Base-by-base conservation (phyloP, 2,797 vertebrate species). In the Neosilurus hyrtlii region DNA sequence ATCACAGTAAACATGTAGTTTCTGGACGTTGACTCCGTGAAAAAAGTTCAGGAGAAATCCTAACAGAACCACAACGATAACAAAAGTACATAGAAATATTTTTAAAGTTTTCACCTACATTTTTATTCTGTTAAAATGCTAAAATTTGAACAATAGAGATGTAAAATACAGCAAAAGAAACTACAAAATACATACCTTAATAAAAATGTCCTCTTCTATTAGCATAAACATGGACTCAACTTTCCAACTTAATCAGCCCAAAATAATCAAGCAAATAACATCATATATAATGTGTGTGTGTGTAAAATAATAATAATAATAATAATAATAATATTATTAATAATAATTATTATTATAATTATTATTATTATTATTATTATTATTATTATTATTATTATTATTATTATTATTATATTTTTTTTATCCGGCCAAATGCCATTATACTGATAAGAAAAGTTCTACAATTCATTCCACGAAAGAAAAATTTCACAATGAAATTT, bases 1-100 rank as follows among this genome's bases (percentile, higher is more conserved):
- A 57, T 84, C 67, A 83, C 68, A 72, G 85, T 63, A 74, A 85
- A 86, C 78, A 78, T 66, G 24, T 51, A 81, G 35, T 66, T 62
- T n/a, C 66, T 35, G 54, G 52, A 57, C 30, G 52, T 43, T 80
- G 14, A 7, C 63, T 63, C 56, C 24, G 4, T 16, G 26, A 12
- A 24, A 68, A 51, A 68, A 49, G 30, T 59, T 70, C 4, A 30
- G n/a, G 10, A 78, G 16, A 78, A 51, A 18, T 51, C 3, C 62
- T 76, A 12, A 59, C 30, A 61, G 35, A 61, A 37, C 26, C 37
- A 61, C 30, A 76, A 43, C 8, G 22, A 61, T 76, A 12, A 59
- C 20, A 61, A 20, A 61, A 37, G 16, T 61, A 43, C 20, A 76
- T 35, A 43, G 43, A 43, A 43, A 43, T 43, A 8, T 43, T 9